Conservation (phyloP, 2,797 vertebrate species). For the Sylvia borin region DNA sequence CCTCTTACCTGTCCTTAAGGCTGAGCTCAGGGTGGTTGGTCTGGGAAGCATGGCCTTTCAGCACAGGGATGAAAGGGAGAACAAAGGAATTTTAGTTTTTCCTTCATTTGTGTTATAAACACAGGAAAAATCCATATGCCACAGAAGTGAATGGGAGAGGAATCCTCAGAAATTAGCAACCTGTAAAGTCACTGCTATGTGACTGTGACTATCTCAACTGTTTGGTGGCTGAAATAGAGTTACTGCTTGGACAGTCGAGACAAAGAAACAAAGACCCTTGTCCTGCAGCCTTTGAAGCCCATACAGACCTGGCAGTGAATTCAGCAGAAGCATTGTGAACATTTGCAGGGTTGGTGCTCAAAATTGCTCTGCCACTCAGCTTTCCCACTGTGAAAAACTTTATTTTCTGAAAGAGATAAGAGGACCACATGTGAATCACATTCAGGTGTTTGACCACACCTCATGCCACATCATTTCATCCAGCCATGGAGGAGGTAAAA, state of each 20-base stretch:
- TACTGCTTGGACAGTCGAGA: not conserved
- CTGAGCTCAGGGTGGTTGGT: not conserved
- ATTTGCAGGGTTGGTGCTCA: not conserved
- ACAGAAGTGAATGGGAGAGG: not conserved
- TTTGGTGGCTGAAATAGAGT: not conserved
- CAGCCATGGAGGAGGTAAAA: not conserved
- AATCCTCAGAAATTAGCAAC: not conserved
- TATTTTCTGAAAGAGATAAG: not conserved
- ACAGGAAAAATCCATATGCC: not conserved
- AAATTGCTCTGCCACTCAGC: not conserved
- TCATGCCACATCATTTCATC: not conserved
- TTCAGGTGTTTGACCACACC: not conserved
- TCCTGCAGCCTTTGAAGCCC: not conserved
- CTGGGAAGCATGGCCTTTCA: not conserved
- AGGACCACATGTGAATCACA: accelerated
- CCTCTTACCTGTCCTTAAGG: not conserved
- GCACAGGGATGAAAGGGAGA: not conserved
- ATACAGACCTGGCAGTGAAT: not conserved
- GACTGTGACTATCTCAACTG: not conserved
- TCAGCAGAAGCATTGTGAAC: not conserved
- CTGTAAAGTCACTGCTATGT: not conserved
- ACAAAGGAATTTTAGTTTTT: conserved; percentile 45
- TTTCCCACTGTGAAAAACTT: not conserved
- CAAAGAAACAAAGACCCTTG: not conserved
- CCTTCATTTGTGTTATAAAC: not conserved